Conservation (phyloP, 2,797 vertebrate genomes). For the Sebastes taczanowskii region DNA sequence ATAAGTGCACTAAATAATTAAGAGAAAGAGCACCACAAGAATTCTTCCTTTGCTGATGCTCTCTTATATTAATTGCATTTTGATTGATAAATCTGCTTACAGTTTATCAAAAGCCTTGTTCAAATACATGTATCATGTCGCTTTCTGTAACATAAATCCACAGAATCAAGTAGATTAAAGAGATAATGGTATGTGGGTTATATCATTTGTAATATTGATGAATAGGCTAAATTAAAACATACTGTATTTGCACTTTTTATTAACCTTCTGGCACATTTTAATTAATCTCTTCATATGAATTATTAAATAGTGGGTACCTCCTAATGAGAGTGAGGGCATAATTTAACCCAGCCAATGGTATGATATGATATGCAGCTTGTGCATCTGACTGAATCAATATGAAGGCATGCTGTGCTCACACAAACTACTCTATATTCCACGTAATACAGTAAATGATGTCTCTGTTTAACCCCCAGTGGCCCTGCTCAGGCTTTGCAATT, state of each 20-base stretch:
- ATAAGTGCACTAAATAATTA: not conserved
- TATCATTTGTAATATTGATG: constrained; percentile 12
- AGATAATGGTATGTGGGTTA: not conserved
- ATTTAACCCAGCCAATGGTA: constrained; percentile 10
- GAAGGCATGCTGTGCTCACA: constrained; percentile 2
- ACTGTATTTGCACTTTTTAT: constrained; percentile 6
- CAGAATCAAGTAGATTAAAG: not conserved
- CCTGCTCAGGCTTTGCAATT: constrained; percentile 5
- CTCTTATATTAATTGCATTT: not conserved
- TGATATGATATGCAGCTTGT: constrained; percentile 22
- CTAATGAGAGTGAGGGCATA: constrained; percentile 10
- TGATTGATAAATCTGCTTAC: not conserved
- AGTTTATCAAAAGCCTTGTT: not conserved
- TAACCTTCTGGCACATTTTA: constrained; percentile 21
- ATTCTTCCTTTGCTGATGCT: not conserved
- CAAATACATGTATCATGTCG: not conserved
- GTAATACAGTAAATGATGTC: constrained; percentile 4
- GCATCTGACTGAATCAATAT: constrained; percentile 20
- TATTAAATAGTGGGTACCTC: constrained; percentile 21
- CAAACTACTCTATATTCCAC: constrained; percentile 6
- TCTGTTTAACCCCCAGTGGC: constrained; percentile 22
- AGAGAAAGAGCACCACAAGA: not conserved
- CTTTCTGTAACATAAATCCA: not conserved
- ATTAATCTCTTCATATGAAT: constrained; percentile 42
- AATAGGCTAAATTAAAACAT: constrained; percentile 8